A percentile compares a stretch with the other conserved stretches of the same genome.
Evolutionary conservation across 1,140 invertebrate genomes (phyloP).

Genomic region (Drosophila kurseongensis): DNA sequence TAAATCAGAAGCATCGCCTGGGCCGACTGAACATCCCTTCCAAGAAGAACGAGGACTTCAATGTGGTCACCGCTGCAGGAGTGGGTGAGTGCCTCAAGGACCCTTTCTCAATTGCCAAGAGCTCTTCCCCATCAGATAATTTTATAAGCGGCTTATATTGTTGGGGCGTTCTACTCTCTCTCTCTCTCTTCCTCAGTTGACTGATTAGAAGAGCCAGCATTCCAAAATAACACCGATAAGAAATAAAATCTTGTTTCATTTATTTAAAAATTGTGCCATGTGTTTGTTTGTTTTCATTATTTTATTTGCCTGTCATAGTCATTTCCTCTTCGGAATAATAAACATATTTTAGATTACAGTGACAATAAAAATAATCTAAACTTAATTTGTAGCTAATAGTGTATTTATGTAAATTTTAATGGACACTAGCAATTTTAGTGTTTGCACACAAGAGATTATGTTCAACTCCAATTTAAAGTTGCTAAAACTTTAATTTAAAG

Average conservation of each 20-base stretch:
- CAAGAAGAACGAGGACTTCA: not conserved
- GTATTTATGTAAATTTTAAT: too few species aligned
- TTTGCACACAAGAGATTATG: not conserved
- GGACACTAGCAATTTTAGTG: too few species aligned
- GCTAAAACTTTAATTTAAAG: slow-evolving; percentile 16
- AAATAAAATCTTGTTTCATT: slow-evolving; percentile 1
- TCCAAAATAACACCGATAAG: not conserved
- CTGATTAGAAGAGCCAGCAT: slow-evolving; percentile 27
- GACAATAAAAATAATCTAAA: too few species aligned
- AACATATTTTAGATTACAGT: not conserved
- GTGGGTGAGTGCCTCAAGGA: slow-evolving; percentile 27
- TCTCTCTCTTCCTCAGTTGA: slow-evolving; percentile 31
- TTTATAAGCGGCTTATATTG: slow-evolving; percentile 25
- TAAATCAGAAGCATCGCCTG: slow-evolving; percentile 64
- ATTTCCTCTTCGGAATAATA: not conserved
- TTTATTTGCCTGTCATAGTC: not conserved
- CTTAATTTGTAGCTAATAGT: too few species aligned
- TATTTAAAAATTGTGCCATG: too few species aligned
- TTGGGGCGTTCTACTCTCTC: not conserved
- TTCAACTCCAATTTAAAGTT: slow-evolving; percentile 22
- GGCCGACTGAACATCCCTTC: slow-evolving; percentile 54
- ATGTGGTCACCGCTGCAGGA: slow-evolving; percentile 20
- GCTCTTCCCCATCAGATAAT: slow-evolving; percentile 18
- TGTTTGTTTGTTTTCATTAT: not conserved
- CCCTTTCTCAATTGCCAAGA: slow-evolving; percentile 21